Conservation (phyloP, 2,113 vertebrate species). For the Corvus cornix region DNA sequence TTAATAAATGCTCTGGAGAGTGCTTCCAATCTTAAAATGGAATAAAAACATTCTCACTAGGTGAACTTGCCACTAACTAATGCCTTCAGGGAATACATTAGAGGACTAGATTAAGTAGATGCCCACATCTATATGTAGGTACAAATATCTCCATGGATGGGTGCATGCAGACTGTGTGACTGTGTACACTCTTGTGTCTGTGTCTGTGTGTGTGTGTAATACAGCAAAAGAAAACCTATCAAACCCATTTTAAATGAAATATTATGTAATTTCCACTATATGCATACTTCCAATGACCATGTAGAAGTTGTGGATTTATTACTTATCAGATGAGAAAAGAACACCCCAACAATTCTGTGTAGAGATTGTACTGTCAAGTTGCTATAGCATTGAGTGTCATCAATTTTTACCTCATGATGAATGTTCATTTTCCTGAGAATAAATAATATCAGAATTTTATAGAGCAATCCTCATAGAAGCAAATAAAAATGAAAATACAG, state of each 20-base stretch:
- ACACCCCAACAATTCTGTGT: accelerated
- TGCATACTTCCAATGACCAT: not conserved
- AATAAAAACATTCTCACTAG: not conserved
- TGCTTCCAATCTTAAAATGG: not conserved
- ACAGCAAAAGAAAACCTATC: not conserved
- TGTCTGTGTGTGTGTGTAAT: not conserved
- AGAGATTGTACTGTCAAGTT: not conserved
- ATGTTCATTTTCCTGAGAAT: not conserved
- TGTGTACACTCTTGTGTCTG: not conserved
- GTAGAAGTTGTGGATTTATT: not conserved
- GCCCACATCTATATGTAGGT: not conserved
- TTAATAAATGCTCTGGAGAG: not conserved
- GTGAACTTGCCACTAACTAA: not conserved
- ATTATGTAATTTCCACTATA: not conserved
- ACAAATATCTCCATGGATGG: not conserved
- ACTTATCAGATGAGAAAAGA: not conserved
- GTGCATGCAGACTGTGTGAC: not conserved
- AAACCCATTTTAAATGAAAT: not conserved
- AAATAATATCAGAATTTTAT: not conserved
- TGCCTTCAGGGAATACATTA: not conserved
- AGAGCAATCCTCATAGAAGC: not conserved
- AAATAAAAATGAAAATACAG: not conserved
- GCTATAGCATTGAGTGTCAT: not conserved
- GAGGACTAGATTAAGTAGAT: not conserved
- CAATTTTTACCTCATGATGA: not conserved